Base-by-base conservation (phyloP, 2,888 invertebrate species). In the Athetis lepigone region DNA sequence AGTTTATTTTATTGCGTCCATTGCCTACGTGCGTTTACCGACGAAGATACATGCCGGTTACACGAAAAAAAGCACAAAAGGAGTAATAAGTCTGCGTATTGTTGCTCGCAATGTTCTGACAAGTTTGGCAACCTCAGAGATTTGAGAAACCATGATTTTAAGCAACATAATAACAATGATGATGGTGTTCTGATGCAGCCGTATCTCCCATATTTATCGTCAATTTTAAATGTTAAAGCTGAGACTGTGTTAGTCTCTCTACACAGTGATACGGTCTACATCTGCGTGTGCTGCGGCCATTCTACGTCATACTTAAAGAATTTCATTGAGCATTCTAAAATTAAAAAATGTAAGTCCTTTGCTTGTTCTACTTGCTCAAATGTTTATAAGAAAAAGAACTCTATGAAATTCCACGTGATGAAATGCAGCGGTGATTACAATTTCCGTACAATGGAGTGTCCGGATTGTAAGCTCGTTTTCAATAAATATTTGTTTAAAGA, bases 61-160 rank as follows among this genome's bases (percentile, higher is more conserved):
- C 94, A 94, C 49, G 83, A 86, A 33, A 80, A 43, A 2, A 89
- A 84, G 33, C 94, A 94, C 74, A 25, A 51, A 13, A 37, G 39
- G 0, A n/a, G 36, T 4, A 21, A 52, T 0, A 79, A 80, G 2
- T 45, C 66, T 0, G 57, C 64, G 0, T 81, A 77, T 11, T 74
- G 78, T 0, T 94, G 94, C 66, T 88, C 92, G 0, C 88, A 90
- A 2, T 94, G 94, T 52, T 43, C 54, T 0, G 25, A 45, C 0
- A 63, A 61, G 2, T 92, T 87, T 56, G 52, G 57, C 0, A 82
- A 77, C 13, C 33, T 67, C 0, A 19, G 27, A 0, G 82, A 87
- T 0, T 59, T 93, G 1, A 83, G 83, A 27, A 36, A 47, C 0
- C 87, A 87, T 27, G 87, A 87, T 50, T 45, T 51, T 0, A 36